Percentiles rank a stretch among this genome's conserved stretches.
phyloP scores from a whole-genome alignment of 2,888 invertebrate genomes.

The Leptopilina drosophilae region DNA sequence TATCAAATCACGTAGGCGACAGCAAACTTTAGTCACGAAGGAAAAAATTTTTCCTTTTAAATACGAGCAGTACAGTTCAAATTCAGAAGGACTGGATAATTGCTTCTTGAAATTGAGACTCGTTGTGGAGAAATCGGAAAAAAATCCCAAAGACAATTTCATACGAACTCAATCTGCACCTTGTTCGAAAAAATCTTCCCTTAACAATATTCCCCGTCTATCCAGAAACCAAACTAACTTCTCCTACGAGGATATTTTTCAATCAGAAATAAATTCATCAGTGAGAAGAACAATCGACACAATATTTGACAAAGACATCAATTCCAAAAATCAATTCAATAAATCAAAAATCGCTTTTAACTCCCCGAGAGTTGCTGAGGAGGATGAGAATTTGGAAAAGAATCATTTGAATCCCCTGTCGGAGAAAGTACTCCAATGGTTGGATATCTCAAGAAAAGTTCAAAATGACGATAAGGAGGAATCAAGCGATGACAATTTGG shows the following conservation, averaged over 20 bases:
- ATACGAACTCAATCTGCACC: conserved; percentile 67
- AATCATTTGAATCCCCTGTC: conserved; percentile 78
- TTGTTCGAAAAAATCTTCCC: conserved; percentile 38
- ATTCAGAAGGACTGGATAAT: conserved; percentile 61
- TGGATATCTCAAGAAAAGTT: conserved; percentile 85
- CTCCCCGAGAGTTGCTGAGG: background rate
- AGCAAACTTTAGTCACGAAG: conserved; percentile 59
- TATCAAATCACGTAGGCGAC: conserved; percentile 57
- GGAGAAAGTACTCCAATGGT: conserved; percentile 88
- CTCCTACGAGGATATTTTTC: background rate
- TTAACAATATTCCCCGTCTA: conserved; percentile 18
- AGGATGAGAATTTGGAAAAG: no score
- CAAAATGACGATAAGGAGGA: conserved; percentile 56
- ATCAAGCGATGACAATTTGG: conserved; percentile 34
- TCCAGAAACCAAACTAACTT: background rate
- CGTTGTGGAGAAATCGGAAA: conserved; percentile 60
- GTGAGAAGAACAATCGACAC: background rate
- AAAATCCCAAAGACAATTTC: conserved; percentile 44
- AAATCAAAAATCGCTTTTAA: background rate
- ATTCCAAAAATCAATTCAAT: background rate
- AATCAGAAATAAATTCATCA: conserved; percentile 3
- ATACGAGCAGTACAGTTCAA: conserved; percentile 59
- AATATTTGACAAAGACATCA: background rate
- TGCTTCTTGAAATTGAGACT: conserved; percentile 69
- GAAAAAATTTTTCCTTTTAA: conserved; percentile 61